Evolutionary conservation across 2,797 vertebrate species (phyloP).

Genomic region (Poeciliopsis paucimaculata): DNA sequence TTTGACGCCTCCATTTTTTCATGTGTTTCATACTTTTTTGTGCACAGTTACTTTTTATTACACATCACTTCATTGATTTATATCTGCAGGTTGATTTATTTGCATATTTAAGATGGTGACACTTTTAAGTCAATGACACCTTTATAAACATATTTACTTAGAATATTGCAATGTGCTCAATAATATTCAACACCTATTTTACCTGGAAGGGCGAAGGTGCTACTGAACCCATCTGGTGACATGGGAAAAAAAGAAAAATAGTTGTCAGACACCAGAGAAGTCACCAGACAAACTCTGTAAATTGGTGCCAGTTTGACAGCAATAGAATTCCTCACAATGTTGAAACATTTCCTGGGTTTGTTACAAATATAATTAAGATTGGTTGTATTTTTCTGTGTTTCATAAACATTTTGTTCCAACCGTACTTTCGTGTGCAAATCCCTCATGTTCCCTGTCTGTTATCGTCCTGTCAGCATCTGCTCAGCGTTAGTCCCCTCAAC

Average conservation of each 20-base stretch:
- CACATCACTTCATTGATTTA: neutral
- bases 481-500: slow-evolving; percentile 29
- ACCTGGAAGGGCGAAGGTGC: neutral
- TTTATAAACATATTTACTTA: neutral
- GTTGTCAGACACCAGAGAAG: too few species aligned
- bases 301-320: neutral
- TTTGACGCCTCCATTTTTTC: neutral
- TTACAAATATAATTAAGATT: neutral
- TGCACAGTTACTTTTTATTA: neutral
- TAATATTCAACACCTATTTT: neutral
- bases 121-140: neutral
- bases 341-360: neutral
- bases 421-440: neutral
- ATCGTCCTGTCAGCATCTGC: slow-evolving; percentile 18
- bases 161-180: neutral
- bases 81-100: neutral
- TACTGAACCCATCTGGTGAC: too few species aligned
- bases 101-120: neutral
- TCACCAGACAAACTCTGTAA: too few species aligned
- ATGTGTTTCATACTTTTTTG: neutral
- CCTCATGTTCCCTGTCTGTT: slow-evolving; percentile 15
- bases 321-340: neutral
- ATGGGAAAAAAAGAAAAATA: too few species aligned
- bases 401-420: neutral
- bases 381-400: neutral